These are phyloP conservation scores for Gavia stellata DNA, from an alignment of 2,113 vertebrate genomes.

Conservation along the genomic window DNA sequence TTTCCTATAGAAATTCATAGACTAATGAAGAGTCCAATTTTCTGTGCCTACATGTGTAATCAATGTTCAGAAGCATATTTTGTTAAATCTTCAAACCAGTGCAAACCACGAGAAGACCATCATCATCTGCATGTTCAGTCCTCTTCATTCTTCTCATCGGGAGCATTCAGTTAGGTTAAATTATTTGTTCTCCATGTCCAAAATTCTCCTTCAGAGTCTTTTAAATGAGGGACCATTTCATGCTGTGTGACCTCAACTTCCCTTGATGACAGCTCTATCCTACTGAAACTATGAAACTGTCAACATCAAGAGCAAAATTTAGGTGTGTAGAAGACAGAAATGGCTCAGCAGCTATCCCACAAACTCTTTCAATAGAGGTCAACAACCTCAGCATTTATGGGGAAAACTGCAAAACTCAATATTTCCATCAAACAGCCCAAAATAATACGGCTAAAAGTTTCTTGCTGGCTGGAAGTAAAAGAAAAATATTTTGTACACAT, in stretches of 20 bases:
- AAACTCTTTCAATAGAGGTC: constrained; percentile 34
- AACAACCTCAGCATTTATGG: neutral
- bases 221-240: constrained; percentile 26
- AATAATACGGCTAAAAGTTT: neutral
- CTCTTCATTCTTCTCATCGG: neutral
- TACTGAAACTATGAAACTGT: constrained; percentile 52
- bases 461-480: neutral
- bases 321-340: constrained; percentile 43
- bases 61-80: neutral
- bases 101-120: neutral
- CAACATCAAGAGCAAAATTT: constrained; percentile 44
- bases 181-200: neutral
- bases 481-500: neutral
- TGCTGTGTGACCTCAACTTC: constrained; percentile 43
- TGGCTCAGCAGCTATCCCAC: constrained; percentile 11
- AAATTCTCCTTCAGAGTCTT: neutral
- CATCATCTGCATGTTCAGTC: neutral
- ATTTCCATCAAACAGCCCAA: constrained; percentile 5
- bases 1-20: neutral
- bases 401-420: neutral
- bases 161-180: neutral
- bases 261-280: constrained; percentile 48
- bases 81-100: neutral
- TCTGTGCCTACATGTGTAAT: neutral
- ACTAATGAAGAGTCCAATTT: neutral